Evolutionary conservation across 2,113 vertebrate species (phyloP).

Genomic region (Oriolus oriolus): DNA sequence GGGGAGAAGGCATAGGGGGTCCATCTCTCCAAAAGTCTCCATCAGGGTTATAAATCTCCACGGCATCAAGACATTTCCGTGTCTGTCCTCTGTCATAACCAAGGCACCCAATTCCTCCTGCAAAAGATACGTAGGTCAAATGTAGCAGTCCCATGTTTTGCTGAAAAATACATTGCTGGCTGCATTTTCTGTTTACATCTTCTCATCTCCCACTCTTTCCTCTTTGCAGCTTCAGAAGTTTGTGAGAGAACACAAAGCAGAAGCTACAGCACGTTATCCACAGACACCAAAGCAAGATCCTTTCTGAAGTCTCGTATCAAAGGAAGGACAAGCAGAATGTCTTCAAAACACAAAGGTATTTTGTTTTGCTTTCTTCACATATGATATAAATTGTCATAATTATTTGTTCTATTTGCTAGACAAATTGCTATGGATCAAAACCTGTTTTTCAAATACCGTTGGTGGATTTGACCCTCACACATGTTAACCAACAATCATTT

Average conservation of each 20-base stretch:
- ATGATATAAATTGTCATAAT: background rate
- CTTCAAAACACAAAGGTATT: conserved; percentile 38
- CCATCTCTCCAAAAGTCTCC: conserved; percentile 91
- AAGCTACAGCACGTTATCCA: background rate
- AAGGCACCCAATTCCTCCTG: conserved; percentile 93
- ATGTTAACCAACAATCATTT: background rate
- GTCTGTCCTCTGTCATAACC: conserved; percentile 89
- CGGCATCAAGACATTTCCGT: conserved; percentile 85
- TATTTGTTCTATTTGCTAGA: background rate
- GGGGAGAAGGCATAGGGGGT: conserved; percentile 82
- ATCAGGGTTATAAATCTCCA: conserved; percentile 93
- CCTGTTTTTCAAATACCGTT: background rate
- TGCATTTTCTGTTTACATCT: background rate
- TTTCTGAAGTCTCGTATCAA: background rate
- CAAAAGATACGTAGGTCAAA: background rate
- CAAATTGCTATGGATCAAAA: background rate
- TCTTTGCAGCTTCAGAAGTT: background rate
- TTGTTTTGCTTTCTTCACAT: background rate
- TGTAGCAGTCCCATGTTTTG: background rate
- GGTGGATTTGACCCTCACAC: background rate
- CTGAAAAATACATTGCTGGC: background rate
- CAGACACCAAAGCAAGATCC: background rate
- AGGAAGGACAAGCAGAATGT: background rate
- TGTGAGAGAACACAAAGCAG: background rate
- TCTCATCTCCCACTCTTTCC: background rate